Conservation (phyloP, 2,113 vertebrate species). For the Prietella phreatophila region DNA sequence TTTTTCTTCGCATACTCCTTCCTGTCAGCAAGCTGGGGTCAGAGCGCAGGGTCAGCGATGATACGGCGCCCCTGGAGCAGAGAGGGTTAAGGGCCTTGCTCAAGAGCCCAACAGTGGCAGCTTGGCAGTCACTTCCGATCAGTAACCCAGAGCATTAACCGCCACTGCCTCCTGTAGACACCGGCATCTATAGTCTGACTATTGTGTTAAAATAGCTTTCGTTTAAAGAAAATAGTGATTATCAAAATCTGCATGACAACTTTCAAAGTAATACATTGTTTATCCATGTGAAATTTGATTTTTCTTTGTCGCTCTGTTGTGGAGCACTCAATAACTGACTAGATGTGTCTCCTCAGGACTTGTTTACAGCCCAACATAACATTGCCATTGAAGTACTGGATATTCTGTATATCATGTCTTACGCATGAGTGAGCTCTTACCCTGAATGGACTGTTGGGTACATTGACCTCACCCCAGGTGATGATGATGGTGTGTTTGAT, state of each 20-base stretch:
- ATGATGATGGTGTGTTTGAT: conserved; percentile 94
- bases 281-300: background rate
- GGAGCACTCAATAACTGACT: background rate
- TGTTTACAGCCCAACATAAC: background rate
- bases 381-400: background rate
- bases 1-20: too few relatives aligned
- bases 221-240: background rate
- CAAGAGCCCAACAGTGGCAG: too few relatives aligned
- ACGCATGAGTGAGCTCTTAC: conserved; percentile 63
- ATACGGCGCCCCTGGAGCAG: too few relatives aligned
- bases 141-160: too few relatives aligned
- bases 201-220: background rate
- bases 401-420: background rate
- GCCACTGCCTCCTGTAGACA: too few relatives aligned
- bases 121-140: too few relatives aligned
- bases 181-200: background rate
- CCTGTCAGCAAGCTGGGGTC: too few relatives aligned
- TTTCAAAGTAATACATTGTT: background rate
- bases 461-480: conserved; percentile 86
- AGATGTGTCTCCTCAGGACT: background rate
- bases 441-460: conserved; percentile 91
- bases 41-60: too few relatives aligned
- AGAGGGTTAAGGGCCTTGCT: too few relatives aligned
- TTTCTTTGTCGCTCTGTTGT: background rate
- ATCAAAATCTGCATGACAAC: background rate